Evolutionary conservation across 2,888 invertebrate species (phyloP).

Genomic region (Panopea generosa): DNA sequence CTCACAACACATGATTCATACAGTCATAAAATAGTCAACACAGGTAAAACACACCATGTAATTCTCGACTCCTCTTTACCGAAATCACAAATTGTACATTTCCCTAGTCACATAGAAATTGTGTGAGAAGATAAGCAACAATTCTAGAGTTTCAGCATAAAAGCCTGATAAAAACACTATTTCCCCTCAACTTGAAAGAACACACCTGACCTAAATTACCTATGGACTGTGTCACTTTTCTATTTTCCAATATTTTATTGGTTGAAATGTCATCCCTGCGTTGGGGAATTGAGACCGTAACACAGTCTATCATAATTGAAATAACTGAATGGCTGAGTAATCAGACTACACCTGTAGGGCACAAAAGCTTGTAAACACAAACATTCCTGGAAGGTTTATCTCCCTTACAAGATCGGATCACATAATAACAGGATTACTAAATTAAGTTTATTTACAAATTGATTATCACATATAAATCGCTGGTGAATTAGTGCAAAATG

Average conservation of each 20-base stretch:
- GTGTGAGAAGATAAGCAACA: background rate
- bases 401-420: constrained; percentile 1
- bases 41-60: background rate
- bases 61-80: too few relatives aligned
- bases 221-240: constrained; percentile 54
- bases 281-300: constrained; percentile 18
- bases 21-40: background rate
- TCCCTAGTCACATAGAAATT: background rate
- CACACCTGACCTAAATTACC: constrained; percentile 66
- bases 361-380: constrained; percentile 1
- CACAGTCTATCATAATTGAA: constrained; percentile 65
- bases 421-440: background rate
- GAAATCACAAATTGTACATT: too few relatives aligned
- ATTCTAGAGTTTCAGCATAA: background rate
- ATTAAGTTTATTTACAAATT: too few relatives aligned
- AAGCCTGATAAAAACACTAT: too few relatives aligned
- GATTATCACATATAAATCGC: too few relatives aligned
- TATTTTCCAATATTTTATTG: constrained; percentile 16
- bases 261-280: constrained; percentile 36
- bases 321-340: constrained; percentile 93
- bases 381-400: constrained; percentile 9
- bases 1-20: constrained; percentile 45
- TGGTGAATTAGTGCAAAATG: too few relatives aligned
- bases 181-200: constrained; percentile 25
- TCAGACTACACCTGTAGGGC: constrained; percentile 86